phyloP scores from a whole-genome alignment of 2,888 invertebrate species.

The Cataglyphis livida region DNA sequence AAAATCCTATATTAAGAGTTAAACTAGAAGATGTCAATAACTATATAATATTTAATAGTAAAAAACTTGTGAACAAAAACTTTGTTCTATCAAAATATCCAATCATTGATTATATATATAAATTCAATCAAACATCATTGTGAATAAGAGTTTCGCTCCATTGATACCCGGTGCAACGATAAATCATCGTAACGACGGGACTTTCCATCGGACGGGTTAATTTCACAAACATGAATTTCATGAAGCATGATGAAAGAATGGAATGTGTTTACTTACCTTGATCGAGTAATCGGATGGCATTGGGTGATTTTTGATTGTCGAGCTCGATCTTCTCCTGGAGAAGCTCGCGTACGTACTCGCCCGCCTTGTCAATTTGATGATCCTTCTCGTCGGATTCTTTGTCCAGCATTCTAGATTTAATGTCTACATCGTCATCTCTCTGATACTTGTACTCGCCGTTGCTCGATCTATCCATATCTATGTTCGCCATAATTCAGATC shows the following conservation, averaged over 20 bases:
- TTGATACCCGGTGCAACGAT: background rate
- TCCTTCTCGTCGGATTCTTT: slow-evolving; percentile 86
- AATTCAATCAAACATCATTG: background rate
- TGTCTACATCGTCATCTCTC: slow-evolving; percentile 76
- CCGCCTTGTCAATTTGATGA: slow-evolving; percentile 90
- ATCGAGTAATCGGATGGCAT: slow-evolving; percentile 90
- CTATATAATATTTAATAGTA: background rate
- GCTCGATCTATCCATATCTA: slow-evolving; percentile 80
- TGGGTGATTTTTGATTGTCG: slow-evolving; percentile 88
- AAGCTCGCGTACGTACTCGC: slow-evolving; percentile 92
- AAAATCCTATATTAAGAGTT: background rate
- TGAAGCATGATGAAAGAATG: background rate
- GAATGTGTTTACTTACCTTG: slow-evolving; percentile 88
- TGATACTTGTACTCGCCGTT: slow-evolving; percentile 83
- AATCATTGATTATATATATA: background rate
- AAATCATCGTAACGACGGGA: background rate
- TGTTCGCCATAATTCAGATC: slow-evolving; percentile 41
- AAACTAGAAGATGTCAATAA: background rate
- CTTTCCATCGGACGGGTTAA: background rate
- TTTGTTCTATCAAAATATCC: too few relatives aligned
- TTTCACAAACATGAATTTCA: background rate
- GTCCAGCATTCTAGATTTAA: slow-evolving; percentile 75
- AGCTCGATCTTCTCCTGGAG: slow-evolving; percentile 90
- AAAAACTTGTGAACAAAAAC: too few relatives aligned
- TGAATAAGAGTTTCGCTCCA: background rate